Conservation (phyloP, 2,113 vertebrate genomes). For the Ariopsis seemanni region DNA sequence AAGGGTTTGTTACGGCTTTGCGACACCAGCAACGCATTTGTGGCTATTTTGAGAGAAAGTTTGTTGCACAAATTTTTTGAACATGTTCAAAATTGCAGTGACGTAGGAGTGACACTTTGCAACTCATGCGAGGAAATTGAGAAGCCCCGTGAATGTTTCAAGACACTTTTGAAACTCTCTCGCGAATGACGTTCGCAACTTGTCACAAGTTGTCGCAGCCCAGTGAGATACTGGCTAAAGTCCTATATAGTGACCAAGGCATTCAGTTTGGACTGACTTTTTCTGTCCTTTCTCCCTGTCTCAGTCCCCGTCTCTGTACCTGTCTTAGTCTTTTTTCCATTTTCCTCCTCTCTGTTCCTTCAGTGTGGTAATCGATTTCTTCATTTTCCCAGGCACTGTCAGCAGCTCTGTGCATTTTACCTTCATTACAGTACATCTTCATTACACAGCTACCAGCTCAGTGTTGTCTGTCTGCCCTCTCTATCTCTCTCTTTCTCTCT, state of each 20-base stretch:
- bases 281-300: neutral
- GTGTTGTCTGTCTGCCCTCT: neutral
- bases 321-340: neutral
- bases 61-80: no score
- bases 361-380: neutral
- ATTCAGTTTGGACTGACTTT: neutral
- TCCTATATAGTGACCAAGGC: neutral
- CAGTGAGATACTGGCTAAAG: no score
- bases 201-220: no score
- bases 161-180: no score
- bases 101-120: no score
- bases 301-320: neutral
- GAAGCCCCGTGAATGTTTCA: no score
- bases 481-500: neutral
- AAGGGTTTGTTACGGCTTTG: no score
- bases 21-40: no score
- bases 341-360: neutral
- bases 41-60: no score
- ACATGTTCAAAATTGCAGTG: no score
- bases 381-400: neutral
- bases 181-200: no score
- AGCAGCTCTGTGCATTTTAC: slow-evolving; percentile 15
- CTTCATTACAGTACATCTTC: slow-evolving; percentile 17
- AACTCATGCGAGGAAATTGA: no score
- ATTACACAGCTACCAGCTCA: neutral